Base-by-base conservation (phyloP, 2,797 vertebrate species). In the Microctenopoma stevenorrisi region DNA sequence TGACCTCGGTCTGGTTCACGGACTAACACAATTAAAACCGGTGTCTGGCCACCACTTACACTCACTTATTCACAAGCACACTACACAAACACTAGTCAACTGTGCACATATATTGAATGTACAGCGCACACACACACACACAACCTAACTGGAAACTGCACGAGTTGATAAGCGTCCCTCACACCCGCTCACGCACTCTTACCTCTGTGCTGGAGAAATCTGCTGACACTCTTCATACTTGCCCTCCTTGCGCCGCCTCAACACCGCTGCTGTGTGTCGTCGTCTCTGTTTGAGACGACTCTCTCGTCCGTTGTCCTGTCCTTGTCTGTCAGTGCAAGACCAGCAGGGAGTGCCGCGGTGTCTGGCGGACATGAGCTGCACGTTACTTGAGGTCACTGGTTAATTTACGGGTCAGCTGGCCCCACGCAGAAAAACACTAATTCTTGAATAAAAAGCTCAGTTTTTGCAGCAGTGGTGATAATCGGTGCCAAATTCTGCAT, bases 1-100 rank as follows among this genome's bases (percentile, higher is more conserved):
- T 93, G 93, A 92, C 91, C 86, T 89, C 89, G 92, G 93, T 94
- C 94, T 94, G 94, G 94, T 93, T 94, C 93, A 94, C 93, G 91
- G 92, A 95, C 94, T 95, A 95, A 95, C 94, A 92, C 84, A 0
- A 94, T 94, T 94, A 94, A 94, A 93, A 92, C 92, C 85, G 91
- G 91, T 88, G 90, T 92, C 88, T 92, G 91, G 89, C 85, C 91
- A 89, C 84, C 77, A 85, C 91, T 81, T 57, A 82, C 80, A 80
- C 84, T 83, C 63, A 83, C 84, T 67, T 51, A 79, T 22, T 58
- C 28, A 81, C 69, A 65, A 26, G 30, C 68, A 75, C 85, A 81
- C 64, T 44, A 62, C 48, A 68, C 48, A 68, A 58, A 58, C 57
- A 67, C 61, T n/a, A 64, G 37, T 62, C 52, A 12, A 37, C 44